A percentile compares a stretch with the other conserved stretches of the same genome.
phyloP scores from a whole-genome alignment of 1,140 invertebrate species.

The Drosophila athabasca region DNA sequence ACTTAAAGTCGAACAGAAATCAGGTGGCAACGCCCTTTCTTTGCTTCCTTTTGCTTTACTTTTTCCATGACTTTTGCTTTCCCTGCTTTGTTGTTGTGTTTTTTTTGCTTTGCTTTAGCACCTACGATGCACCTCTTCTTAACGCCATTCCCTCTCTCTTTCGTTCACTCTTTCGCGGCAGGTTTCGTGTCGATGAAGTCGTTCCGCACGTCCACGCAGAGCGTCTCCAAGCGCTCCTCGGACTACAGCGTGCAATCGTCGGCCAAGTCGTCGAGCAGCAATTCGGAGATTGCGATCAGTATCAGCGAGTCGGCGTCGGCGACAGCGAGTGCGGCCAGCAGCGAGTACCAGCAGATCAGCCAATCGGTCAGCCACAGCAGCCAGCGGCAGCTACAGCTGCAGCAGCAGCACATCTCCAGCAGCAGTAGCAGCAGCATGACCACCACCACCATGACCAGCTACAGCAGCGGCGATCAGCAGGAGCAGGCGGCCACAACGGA shows the following conservation, averaged over 20 bases:
- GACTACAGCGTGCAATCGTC: conserved; percentile 85
- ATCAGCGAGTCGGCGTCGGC: conserved; percentile 58
- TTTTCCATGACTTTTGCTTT: not conserved
- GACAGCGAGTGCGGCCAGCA: conserved; percentile 23
- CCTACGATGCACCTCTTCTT: not conserved
- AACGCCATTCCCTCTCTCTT: not conserved
- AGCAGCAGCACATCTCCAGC: conserved; percentile 33
- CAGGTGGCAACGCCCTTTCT: not conserved
- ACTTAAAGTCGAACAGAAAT: too few relatives aligned
- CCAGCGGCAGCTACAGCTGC: conserved; percentile 33
- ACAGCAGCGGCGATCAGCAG: conserved; percentile 46
- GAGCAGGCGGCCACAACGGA: conserved; percentile 40
- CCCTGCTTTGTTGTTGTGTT: not conserved
- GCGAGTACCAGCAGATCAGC: conserved; percentile 54
- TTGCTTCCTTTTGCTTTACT: not conserved
- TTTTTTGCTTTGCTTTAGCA: not conserved
- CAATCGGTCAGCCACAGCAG: conserved; percentile 44
- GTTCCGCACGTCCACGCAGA: conserved; percentile 86
- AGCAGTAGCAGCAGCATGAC: conserved; percentile 11
- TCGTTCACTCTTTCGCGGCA: conserved; percentile 40
- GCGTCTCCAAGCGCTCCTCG: conserved; percentile 86
- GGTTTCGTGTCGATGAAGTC: conserved; percentile 90
- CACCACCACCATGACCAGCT: conserved; percentile 28
- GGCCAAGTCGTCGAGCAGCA: conserved; percentile 76
- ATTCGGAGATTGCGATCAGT: conserved; percentile 67